These are phyloP conservation scores for Pectinophora gossypiella DNA, from an alignment of 1,140 invertebrate species.

Conservation along the genomic window DNA sequence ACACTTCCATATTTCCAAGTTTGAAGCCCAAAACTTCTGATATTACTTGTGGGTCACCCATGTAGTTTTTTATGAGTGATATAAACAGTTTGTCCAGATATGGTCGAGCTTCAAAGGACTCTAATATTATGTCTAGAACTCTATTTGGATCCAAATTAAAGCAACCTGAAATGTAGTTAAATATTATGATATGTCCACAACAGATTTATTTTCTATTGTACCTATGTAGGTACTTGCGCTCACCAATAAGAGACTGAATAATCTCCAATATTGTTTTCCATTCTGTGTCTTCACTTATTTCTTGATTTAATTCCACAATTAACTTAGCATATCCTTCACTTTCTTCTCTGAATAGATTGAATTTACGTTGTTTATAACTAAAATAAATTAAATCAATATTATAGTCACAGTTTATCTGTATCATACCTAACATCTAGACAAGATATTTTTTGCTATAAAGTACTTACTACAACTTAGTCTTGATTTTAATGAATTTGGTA, in stretches of 20 bases:
- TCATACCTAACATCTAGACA: constrained; percentile 14
- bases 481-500: constrained; percentile 98
- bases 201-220: too few species aligned
- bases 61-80: constrained; percentile 89
- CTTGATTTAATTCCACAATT: constrained; percentile 96
- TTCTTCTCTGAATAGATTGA: constrained; percentile 98
- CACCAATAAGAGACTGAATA: constrained; percentile 95
- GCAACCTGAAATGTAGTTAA: constrained; percentile 83
- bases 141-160: constrained; percentile 99
- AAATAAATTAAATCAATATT: constrained; percentile 1
- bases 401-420: background rate
- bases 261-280: constrained; percentile 84
- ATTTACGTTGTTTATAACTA: constrained; percentile 99
- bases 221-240: too few species aligned
- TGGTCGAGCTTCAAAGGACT: constrained; percentile 95
- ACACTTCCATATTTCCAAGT: constrained; percentile 85
- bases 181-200: too few species aligned
- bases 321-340: constrained; percentile 99
- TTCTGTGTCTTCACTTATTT: constrained; percentile 81
- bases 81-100: constrained; percentile 87
- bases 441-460: background rate
- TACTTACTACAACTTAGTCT: constrained; percentile 98
- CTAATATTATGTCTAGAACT: constrained; percentile 96
- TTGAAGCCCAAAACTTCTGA: constrained; percentile 97
- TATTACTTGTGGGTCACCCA: constrained; percentile 81